Evolutionary conservation across 2,797 vertebrate species (phyloP), one percentile per base, ranked within the genome.

Genomic region (Anisognathus igniventris): DNA sequence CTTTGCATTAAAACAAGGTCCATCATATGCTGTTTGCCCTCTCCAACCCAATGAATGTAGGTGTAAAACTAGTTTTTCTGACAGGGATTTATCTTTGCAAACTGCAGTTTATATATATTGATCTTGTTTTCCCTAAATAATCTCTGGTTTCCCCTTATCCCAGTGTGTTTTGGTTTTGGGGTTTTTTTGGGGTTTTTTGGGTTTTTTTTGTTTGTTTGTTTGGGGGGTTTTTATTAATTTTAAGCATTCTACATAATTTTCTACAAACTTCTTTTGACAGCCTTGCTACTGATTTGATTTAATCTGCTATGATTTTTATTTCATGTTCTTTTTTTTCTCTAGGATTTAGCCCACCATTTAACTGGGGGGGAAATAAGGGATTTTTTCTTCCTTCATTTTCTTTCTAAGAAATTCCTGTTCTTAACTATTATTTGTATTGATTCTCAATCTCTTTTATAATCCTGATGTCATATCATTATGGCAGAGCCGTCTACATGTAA

Each of bases 401-500:
- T 76, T 75, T 42, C 27, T 53, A 50, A 66, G 10, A n/a, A 62
- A 61, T 40, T 47, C 4, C 5, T 80, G 4, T 48, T 70, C 18
- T 67, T 71, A 53, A 47, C 11, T 56, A 37, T 66, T 70, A 28
- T 27, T 60, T 74, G 3, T 7, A 60, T 64, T 67, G 20, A 37
- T 75, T 72, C 6, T 31, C 37, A 53, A 20, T 56, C 25, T 81
- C 15, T 67, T 91, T 47, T 4, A 64, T 80, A 96, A 85, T 42
- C 53, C 1, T 8, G 2, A 6, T 60, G 24, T 19, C 3, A 8
- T 37, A 40, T 50, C 3, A 5, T 78, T 64, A n/a, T 24, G 12
- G 2, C 5, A 67, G 1, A 60, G 45, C 7, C 11, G 0, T 24
- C 3, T 67, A 37, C 14, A 12, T 2, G 1, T 40, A 30, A 61